phyloP scores from a whole-genome alignment of 2,113 vertebrate species.

The Poecile atricapillus region DNA sequence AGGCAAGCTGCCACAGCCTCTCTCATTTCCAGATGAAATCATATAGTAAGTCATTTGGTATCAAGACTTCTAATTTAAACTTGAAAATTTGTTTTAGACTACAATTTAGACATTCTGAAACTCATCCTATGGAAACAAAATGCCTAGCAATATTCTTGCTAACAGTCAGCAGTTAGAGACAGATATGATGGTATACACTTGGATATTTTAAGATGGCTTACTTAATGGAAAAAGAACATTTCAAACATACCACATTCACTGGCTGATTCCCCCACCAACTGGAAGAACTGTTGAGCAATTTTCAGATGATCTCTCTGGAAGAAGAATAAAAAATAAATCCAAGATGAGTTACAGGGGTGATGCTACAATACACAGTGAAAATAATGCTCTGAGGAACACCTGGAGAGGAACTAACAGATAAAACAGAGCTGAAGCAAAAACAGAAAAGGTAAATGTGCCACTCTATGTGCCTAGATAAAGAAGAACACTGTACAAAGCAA shows the following conservation, averaged over 20 bases:
- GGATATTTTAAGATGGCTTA: neutral
- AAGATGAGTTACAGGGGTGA: neutral
- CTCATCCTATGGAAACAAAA: neutral
- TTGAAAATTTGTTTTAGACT: neutral
- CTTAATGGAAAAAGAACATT: neutral
- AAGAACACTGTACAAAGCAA: neutral
- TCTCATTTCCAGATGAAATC: neutral
- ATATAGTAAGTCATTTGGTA: neutral
- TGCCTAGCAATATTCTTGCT: neutral
- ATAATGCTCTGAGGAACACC: neutral
- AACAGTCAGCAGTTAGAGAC: neutral
- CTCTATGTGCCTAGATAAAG: neutral
- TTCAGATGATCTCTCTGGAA: conserved; percentile 92
- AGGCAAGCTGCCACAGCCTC: neutral
- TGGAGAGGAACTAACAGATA: neutral
- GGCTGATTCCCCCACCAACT: conserved; percentile 93
- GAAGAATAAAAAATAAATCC: neutral
- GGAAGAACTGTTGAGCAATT: conserved; percentile 96
- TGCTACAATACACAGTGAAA: neutral
- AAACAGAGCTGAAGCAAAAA: neutral
- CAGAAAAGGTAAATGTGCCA: neutral
- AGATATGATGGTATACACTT: neutral
- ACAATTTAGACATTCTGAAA: neutral
- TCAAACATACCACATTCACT: conserved; percentile 90
- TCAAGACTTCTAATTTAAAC: neutral